These are phyloP conservation scores for Phthorimaea operculella DNA, from an alignment of 1,140 invertebrate genomes.

Conservation along the genomic window DNA sequence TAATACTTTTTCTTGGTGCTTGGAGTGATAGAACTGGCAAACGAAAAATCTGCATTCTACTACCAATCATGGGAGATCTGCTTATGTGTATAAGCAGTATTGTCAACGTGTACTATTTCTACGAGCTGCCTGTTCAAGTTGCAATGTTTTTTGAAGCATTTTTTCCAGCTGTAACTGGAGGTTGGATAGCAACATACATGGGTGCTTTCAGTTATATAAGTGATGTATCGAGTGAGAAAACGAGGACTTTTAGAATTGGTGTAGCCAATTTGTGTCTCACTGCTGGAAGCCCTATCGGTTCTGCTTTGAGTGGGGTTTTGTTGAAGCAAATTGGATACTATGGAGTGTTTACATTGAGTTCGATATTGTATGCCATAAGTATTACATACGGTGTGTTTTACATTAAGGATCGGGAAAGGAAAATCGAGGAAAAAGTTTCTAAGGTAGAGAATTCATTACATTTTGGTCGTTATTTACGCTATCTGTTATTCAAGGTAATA, in stretches of 20 bases:
- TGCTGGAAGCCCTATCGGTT: slow-evolving; percentile 79
- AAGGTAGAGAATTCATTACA: slow-evolving; percentile 21
- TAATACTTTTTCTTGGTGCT: slow-evolving; percentile 70
- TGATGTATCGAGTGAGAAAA: slow-evolving; percentile 83
- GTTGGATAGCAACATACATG: slow-evolving; percentile 88
- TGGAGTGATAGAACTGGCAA: slow-evolving; percentile 75
- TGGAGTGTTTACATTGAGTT: slow-evolving; percentile 79
- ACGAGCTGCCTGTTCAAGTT: slow-evolving; percentile 77
- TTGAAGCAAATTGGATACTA: slow-evolving; percentile 80
- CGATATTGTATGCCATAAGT: slow-evolving; percentile 76
- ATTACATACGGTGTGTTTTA: slow-evolving; percentile 75
- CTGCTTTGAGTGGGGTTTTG: slow-evolving; percentile 77
- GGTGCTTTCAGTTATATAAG: slow-evolving; percentile 90
- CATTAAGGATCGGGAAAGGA: slow-evolving; percentile 70
- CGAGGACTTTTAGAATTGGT: slow-evolving; percentile 83
- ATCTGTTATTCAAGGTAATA: too few species aligned
- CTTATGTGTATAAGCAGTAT: slow-evolving; percentile 78
- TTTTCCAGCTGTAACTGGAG: slow-evolving; percentile 81
- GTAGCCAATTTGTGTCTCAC: slow-evolving; percentile 84
- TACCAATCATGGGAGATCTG: slow-evolving; percentile 82
- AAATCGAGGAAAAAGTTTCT: slow-evolving; percentile 20
- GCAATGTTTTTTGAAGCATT: slow-evolving; percentile 70
- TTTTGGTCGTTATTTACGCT: too few species aligned
- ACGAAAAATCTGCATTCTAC: slow-evolving; percentile 82
- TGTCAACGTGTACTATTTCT: slow-evolving; percentile 77